phyloP scores from a whole-genome alignment of 1,140 invertebrate species.

The Drosophila murphyi region DNA sequence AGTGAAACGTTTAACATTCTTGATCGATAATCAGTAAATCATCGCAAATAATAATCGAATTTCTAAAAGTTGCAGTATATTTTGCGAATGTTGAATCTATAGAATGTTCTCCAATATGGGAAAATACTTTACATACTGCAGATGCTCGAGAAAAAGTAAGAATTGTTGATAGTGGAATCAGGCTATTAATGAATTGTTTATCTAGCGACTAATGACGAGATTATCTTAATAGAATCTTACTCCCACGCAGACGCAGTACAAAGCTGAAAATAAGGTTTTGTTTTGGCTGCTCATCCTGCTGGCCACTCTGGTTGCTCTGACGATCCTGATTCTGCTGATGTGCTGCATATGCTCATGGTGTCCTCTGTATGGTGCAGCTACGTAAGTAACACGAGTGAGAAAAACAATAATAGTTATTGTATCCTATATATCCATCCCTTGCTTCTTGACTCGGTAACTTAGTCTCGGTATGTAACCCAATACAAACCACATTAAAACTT shows the following conservation, averaged over 20 bases:
- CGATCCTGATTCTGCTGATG: conserved; percentile 89
- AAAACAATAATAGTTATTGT: neutral
- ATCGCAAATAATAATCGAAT: too few species aligned
- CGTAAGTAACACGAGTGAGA: conserved; percentile 83
- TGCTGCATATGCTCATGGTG: conserved; percentile 93
- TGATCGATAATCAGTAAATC: too few species aligned
- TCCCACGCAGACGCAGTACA: conserved; percentile 88
- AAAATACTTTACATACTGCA: too few species aligned
- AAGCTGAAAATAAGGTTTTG: conserved; percentile 89
- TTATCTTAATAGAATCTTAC: conserved; percentile 65
- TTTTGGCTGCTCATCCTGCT: conserved; percentile 91
- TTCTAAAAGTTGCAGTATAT: too few species aligned
- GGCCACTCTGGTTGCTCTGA: conserved; percentile 89
- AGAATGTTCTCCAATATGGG: too few species aligned
- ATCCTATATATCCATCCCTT: conserved; percentile 21
- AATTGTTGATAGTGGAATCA: too few species aligned
- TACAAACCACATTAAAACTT: neutral
- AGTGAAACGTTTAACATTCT: too few species aligned
- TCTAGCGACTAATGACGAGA: conserved; percentile 10
- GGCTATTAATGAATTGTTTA: neutral
- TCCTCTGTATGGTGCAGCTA: conserved; percentile 91
- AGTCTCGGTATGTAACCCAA: conserved; percentile 32
- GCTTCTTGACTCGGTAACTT: conserved; percentile 55
- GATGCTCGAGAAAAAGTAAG: too few species aligned
- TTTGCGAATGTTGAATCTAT: too few species aligned